phyloP scores from a whole-genome alignment of 2,888 invertebrate genomes.

The Idaea straminata region DNA sequence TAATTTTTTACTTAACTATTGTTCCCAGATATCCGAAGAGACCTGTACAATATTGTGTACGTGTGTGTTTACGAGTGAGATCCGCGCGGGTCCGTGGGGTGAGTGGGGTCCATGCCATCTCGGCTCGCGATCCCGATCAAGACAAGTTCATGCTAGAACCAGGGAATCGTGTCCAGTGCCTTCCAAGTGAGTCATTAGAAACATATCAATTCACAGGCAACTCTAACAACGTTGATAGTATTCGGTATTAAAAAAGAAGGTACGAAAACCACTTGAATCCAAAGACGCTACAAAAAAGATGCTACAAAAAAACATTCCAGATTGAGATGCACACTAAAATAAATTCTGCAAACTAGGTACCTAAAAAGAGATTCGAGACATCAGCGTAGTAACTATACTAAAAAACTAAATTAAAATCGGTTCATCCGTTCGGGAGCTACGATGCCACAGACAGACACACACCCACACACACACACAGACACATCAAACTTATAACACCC shows the following conservation, averaged over 20 bases:
- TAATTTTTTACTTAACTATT: background rate
- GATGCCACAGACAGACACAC: no score
- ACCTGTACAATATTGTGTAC: constrained; percentile 63
- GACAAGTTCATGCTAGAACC: constrained; percentile 60
- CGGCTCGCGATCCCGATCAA: constrained; percentile 64
- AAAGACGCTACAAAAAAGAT: no score
- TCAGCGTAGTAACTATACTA: no score
- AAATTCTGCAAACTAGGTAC: no score
- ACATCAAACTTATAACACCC: no score
- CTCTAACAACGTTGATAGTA: background rate
- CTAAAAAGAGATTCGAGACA: no score
- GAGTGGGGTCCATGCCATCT: constrained; percentile 69
- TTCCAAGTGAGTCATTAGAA: constrained; percentile 45
- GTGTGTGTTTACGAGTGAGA: constrained; percentile 49
- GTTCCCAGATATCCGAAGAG: constrained; percentile 39
- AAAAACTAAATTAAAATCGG: no score
- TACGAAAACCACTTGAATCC: no score
- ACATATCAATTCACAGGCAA: background rate
- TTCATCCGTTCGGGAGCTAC: no score
- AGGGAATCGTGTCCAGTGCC: constrained; percentile 54
- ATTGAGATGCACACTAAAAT: no score
- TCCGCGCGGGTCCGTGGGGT: constrained; percentile 63
- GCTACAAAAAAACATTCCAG: no score
- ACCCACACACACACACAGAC: no score
- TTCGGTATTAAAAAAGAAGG: background rate